These are phyloP conservation scores for Brachypalpus laphriformis DNA, from an alignment of 2,888 invertebrate genomes.

Conservation along the genomic window DNA sequence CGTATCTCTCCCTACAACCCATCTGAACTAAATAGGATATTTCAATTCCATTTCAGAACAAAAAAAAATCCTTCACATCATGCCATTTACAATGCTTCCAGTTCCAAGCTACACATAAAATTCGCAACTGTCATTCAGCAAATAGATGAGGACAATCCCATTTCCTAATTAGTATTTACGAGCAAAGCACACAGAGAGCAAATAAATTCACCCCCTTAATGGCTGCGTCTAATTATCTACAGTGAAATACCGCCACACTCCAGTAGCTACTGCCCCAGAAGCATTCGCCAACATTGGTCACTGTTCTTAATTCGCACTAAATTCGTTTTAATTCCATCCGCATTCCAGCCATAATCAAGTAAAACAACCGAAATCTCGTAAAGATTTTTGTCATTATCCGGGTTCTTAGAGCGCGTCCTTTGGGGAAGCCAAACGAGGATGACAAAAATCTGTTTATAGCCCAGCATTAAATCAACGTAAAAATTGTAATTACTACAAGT, in stretches of 20 bases:
- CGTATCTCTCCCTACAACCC: too few species aligned
- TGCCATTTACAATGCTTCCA: neutral
- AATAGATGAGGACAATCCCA: neutral
- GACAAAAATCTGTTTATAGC: constrained; percentile 53
- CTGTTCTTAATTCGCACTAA: constrained; percentile 57
- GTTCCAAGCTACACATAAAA: neutral
- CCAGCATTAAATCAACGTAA: constrained; percentile 57
- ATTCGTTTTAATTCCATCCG: constrained; percentile 66
- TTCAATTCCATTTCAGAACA: too few species aligned
- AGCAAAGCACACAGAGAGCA: constrained; percentile 37
- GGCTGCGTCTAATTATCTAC: constrained; percentile 58
- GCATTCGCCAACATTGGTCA: constrained; percentile 36
- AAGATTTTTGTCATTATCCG: constrained; percentile 59
- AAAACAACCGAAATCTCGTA: constrained; percentile 63
- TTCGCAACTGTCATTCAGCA: neutral
- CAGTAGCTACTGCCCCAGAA: neutral
- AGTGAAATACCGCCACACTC: constrained; percentile 16
- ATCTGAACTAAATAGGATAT: too few species aligned
- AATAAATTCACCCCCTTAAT: constrained; percentile 54
- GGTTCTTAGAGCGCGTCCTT: constrained; percentile 36
- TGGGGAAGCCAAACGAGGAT: constrained; percentile 15
- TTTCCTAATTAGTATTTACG: constrained; percentile 63
- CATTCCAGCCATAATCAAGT: constrained; percentile 64
- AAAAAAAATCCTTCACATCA: neutral
- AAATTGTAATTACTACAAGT: constrained; percentile 49